These are phyloP conservation scores for Grallaria varia DNA, from an alignment of 2,113 vertebrate species.

Conservation along the genomic window DNA sequence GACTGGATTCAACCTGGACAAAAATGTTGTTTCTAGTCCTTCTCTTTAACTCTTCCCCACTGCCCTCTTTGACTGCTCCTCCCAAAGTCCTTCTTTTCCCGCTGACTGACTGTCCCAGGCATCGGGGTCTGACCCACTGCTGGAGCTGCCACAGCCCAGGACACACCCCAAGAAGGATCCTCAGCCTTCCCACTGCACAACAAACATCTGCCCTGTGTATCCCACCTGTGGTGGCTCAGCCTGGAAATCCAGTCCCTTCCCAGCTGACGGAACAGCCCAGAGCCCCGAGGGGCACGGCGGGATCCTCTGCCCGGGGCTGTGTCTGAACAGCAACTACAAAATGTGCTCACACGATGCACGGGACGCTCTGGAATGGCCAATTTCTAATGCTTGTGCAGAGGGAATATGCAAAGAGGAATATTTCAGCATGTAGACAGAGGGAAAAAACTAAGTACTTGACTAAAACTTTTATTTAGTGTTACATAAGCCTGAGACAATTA, in stretches of 20 bases:
- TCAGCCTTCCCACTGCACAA: neutral
- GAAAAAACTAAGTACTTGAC: neutral
- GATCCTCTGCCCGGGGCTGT: neutral
- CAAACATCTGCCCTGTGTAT: neutral
- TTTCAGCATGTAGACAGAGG: neutral
- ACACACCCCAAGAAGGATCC: neutral
- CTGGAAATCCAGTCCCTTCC: neutral
- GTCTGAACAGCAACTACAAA: neutral
- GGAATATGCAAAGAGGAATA: neutral
- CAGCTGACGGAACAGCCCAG: neutral
- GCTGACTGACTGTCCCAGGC: neutral
- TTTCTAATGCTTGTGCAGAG: neutral
- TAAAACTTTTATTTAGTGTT: conserved; percentile 36
- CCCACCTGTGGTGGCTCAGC: neutral
- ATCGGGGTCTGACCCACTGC: no score
- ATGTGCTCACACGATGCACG: neutral
- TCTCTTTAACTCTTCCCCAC: neutral
- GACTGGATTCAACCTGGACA: neutral
- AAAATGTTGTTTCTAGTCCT: neutral
- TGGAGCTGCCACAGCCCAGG: neutral
- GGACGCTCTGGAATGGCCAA: neutral
- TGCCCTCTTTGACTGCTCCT: neutral
- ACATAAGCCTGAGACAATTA: conserved; percentile 43
- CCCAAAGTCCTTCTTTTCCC: neutral
- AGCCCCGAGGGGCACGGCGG: no score